Percentiles rank a stretch among this genome's conserved stretches.
Conservation (phyloP, 1,140 invertebrate species). For the Heliconius melpomene region DNA sequence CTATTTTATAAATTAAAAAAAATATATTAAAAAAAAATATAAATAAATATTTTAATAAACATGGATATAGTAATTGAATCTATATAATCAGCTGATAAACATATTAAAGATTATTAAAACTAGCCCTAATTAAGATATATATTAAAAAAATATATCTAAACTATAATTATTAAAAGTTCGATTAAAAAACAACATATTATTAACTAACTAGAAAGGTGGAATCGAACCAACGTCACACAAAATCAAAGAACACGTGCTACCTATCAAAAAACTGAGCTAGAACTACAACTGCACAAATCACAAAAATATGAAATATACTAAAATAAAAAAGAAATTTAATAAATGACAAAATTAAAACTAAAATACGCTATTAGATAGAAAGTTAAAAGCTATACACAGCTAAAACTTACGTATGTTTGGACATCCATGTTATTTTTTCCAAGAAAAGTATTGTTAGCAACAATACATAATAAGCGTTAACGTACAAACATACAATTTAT, state of each 20-base stretch:
- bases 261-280: constrained; percentile 18
- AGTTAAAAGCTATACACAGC: not conserved
- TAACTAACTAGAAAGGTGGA: constrained; percentile 3
- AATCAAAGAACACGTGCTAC: constrained; percentile 20
- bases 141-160: not conserved
- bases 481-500: too few species aligned
- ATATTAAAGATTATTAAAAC: too few species aligned
- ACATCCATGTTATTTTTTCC: constrained; percentile 1
- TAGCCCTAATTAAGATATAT: too few species aligned
- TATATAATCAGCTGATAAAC: too few species aligned
- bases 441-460: not conserved
- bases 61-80: too few species aligned
- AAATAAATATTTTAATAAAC: not conserved
- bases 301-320: constrained; percentile 2
- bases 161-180: not conserved
- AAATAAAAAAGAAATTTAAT: not conserved
- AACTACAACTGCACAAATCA: not conserved
- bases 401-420: not conserved
- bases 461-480: not conserved
- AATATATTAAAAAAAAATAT: constrained; percentile 44
- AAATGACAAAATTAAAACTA: not conserved
- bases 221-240: constrained; percentile 28
- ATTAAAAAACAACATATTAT: not conserved
- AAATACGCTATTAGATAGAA: not conserved
- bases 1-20: constrained; percentile 29